phyloP scores from a whole-genome alignment of 2,888 invertebrate genomes.

The Andrena chrysosceles region DNA sequence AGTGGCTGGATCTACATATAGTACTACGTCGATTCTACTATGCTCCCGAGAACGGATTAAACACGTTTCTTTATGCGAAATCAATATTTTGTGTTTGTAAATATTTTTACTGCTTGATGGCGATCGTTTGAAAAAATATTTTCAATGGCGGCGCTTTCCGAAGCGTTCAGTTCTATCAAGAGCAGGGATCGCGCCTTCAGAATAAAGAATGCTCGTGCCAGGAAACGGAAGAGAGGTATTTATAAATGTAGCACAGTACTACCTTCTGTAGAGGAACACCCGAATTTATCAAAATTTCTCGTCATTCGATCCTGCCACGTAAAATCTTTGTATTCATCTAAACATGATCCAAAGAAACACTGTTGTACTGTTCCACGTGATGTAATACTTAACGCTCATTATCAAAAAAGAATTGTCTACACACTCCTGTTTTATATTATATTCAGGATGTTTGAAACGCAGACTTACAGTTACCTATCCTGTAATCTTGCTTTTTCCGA shows the following conservation, averaged over 20 bases:
- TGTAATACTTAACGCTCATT: constrained; percentile 50
- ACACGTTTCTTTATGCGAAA: constrained; percentile 42
- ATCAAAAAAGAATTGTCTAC: constrained; percentile 55
- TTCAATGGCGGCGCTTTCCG: constrained; percentile 26
- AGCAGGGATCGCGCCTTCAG: constrained; percentile 32
- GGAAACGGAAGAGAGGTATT: constrained; percentile 43
- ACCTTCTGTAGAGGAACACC: constrained; percentile 13
- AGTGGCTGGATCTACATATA: constrained; percentile 61
- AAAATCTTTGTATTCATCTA: constrained; percentile 61
- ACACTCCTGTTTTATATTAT: constrained; percentile 58
- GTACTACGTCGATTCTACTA: constrained; percentile 44
- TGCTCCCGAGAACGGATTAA: constrained; percentile 44
- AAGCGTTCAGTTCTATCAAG: constrained; percentile 40
- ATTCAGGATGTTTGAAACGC: constrained; percentile 70
- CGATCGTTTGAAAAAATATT: constrained; percentile 49
- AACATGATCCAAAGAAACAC: constrained; percentile 50
- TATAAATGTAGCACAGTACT: constrained; percentile 47
- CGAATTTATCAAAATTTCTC: constrained; percentile 36
- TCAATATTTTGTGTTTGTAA: constrained; percentile 63
- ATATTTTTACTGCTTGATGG: constrained; percentile 53
- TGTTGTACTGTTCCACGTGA: constrained; percentile 46
- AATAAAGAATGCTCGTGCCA: constrained; percentile 35
- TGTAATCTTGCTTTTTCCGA: constrained; percentile 43
- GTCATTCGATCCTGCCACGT: constrained; percentile 65
- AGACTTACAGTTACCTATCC: constrained; percentile 26